Conservation (phyloP, 2,888 invertebrate species). For the Boloria euphrosyne region DNA sequence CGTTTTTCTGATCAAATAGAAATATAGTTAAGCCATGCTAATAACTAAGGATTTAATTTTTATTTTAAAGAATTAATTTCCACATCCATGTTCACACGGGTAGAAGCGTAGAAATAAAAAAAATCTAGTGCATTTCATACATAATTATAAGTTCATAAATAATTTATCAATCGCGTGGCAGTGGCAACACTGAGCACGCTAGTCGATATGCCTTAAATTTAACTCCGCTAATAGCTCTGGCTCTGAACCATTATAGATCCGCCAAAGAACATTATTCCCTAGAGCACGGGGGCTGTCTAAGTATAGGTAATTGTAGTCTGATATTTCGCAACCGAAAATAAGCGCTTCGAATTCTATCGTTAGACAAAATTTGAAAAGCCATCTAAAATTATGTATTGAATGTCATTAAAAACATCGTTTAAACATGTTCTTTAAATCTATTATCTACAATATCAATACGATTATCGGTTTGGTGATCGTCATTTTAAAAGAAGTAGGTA, state of each 20-base stretch:
- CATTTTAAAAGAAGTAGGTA: no score
- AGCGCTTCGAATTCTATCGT: constrained; percentile 7
- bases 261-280: constrained; percentile 53
- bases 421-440: no score
- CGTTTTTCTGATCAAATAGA: neutral
- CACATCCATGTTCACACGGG: neutral
- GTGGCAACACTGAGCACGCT: constrained; percentile 41
- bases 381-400: neutral
- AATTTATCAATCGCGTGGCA: constrained; percentile 22
- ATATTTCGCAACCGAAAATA: constrained; percentile 12
- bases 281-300: constrained; percentile 55
- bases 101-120: constrained; percentile 13
- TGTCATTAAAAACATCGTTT: neutral
- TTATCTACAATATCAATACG: no score
- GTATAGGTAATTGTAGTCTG: constrained; percentile 46
- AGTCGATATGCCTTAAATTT: constrained; percentile 57
- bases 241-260: constrained; percentile 58
- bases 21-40: neutral
- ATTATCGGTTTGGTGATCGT: no score
- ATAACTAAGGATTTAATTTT: neutral
- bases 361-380: neutral
- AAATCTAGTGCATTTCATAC: constrained; percentile 2
- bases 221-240: constrained; percentile 68
- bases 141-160: constrained; percentile 30
- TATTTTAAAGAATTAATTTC: neutral